Base-by-base conservation (phyloP, 2,797 vertebrate genomes). In the Acestrorhynchus altus region DNA sequence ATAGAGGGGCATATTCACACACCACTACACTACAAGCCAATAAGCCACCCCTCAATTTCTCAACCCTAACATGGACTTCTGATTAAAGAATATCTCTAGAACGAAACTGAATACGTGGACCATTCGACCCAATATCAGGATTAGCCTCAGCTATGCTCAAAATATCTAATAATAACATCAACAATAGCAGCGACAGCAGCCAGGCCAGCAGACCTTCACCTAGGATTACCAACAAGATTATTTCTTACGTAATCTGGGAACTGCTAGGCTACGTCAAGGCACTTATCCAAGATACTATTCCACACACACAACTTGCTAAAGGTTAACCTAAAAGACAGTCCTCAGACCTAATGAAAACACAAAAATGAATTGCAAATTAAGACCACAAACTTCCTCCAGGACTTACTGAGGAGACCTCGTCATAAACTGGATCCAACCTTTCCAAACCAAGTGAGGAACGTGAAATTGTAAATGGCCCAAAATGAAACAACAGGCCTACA, bases 141-240 rank as follows among this genome's bases (percentile, higher is more conserved):
- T 81, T 81, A 69, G 54, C 26, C 76, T 79, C 11, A 76, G 69
- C 68, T 39, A 26, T 51, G 64, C 74, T 79, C 69, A 69, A 82
- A 83, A 82, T 77, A 75, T 46, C 35, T 57, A 72, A 39, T 26
- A 61, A 70, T 54, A 73, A 69, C 54, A 49, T 76, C 65, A 81
- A 65, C 74, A 68, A 69, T 76, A 76, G 72, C 70, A 69, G 40
- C 18, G 40, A 51, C 28, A 68, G 61, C 63, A 67, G 59, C 24
- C 64, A 54, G 56, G 56, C 76, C 44, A 77, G 46, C 73, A 72
- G 66, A 63, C 56, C 61, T 68, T 68, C 74, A 76, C 67, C 72
- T 74, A 71, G 54, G 83, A 85, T 72, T 80, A 85, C 66, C 42
- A 71, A 79, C 74, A 76, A 84, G 82, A 86, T 85, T 87, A 85